Conservation (phyloP, 30 jellyfish, hydroid and myxozoan genomes). For the Sanderia malayensis region DNA sequence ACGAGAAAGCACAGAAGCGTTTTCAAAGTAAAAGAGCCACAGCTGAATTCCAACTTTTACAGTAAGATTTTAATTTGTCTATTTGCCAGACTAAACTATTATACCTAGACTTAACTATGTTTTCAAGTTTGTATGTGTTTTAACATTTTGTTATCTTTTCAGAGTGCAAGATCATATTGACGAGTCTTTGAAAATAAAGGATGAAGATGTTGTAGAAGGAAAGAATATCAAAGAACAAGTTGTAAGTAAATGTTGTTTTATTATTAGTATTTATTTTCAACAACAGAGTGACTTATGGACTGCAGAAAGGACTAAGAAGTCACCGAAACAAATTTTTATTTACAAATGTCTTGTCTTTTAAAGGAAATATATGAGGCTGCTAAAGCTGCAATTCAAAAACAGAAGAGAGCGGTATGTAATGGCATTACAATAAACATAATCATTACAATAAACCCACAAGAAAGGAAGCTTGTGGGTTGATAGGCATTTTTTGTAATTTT, state of each 20-base stretch:
- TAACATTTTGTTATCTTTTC: too few species aligned
- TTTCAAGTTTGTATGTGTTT: too few species aligned
- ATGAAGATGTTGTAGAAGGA: constrained; percentile 73
- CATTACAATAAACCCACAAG: too few species aligned
- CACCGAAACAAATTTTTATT: too few species aligned
- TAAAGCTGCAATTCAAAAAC: constrained; percentile 41
- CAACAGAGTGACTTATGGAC: too few species aligned
- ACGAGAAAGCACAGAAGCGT: constrained; percentile 56
- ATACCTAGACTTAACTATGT: too few species aligned
- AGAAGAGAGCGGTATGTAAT: constrained; percentile 59
- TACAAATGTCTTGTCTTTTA: constrained; percentile 3
- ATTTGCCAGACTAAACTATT: too few species aligned
- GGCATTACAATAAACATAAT: too few species aligned
- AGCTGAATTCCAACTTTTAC: constrained; percentile 68
- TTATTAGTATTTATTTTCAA: neutral
- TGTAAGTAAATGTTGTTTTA: constrained; percentile 6
- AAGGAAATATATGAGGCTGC: constrained; percentile 77
- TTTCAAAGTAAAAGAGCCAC: constrained; percentile 30
- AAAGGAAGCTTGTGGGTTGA: too few species aligned
- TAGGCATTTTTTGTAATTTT: too few species aligned
- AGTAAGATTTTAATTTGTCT: constrained; percentile 61
- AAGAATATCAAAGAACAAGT: constrained; percentile 67
- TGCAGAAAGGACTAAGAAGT: too few species aligned
- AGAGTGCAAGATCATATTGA: constrained; percentile 64
- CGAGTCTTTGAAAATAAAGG: constrained; percentile 37